These are phyloP conservation scores for Xylocampa areola DNA, from an alignment of 2,888 invertebrate genomes.

Conservation along the genomic window DNA sequence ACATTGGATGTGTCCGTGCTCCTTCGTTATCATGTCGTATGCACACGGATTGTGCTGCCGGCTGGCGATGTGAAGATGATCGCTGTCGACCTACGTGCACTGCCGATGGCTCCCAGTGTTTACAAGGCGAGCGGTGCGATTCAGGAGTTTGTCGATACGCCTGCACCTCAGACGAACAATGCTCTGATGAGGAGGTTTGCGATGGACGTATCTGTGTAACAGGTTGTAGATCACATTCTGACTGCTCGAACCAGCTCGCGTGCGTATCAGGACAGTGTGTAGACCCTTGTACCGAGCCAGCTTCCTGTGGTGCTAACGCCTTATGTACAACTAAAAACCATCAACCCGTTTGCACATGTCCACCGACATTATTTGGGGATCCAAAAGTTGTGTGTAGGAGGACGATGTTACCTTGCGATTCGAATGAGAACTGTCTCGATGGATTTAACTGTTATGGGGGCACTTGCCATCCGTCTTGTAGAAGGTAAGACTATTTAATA, in stretches of 20 bases:
- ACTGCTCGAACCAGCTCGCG: constrained; percentile 93
- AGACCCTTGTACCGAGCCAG: constrained; percentile 93
- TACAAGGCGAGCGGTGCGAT: constrained; percentile 94
- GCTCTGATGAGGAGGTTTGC: constrained; percentile 96
- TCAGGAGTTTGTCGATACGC: constrained; percentile 95
- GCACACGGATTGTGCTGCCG: constrained; percentile 93
- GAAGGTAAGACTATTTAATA: constrained; percentile 91
- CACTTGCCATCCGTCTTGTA: constrained; percentile 94
- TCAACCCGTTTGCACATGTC: constrained; percentile 93
- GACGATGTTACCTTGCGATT: constrained; percentile 91
- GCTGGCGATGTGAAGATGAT: constrained; percentile 93
- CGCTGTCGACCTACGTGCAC: constrained; percentile 95
- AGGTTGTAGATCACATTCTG: constrained; percentile 95
- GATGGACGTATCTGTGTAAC: constrained; percentile 93
- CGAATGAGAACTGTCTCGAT: constrained; percentile 92
- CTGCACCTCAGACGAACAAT: constrained; percentile 95
- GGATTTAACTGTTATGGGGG: constrained; percentile 94
- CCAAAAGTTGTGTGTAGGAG: constrained; percentile 93
- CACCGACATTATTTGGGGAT: constrained; percentile 93
- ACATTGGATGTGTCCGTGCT: constrained; percentile 95
- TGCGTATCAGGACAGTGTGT: constrained; percentile 95
- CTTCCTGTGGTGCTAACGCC: constrained; percentile 96
- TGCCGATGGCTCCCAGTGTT: constrained; percentile 92
- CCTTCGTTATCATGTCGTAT: constrained; percentile 93
- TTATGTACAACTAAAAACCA: constrained; percentile 93